Evolutionary conservation across 1,140 invertebrate species (phyloP).

Genomic region (Acromyrmex heyeri): DNA sequence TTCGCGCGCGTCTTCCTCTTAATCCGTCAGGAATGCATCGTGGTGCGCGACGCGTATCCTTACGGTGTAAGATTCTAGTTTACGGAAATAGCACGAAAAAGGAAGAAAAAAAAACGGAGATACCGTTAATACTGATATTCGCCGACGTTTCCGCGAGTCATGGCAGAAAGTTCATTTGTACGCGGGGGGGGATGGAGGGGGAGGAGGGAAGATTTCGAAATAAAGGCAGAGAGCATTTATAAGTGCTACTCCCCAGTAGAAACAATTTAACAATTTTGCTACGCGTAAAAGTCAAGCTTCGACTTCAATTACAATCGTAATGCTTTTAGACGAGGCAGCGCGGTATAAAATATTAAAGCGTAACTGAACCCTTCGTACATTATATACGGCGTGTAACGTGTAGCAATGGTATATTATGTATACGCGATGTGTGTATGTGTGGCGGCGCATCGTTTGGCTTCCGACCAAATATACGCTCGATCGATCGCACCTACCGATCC

Average conservation of each 20-base stretch:
- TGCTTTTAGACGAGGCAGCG: slow-evolving; percentile 34
- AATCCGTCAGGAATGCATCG: neutral
- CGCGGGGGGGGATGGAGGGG: too few species aligned
- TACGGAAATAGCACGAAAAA: neutral
- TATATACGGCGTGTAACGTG: slow-evolving; percentile 40
- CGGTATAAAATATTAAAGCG: slow-evolving; percentile 48
- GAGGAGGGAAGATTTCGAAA: neutral
- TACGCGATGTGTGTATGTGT: slow-evolving; percentile 35
- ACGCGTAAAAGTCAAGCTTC: neutral
- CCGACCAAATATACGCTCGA: slow-evolving; percentile 64
- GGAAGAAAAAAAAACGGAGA: neutral
- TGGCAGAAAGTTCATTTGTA: neutral
- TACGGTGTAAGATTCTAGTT: neutral
- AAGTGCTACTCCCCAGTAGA: too few species aligned
- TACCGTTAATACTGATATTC: too few species aligned
- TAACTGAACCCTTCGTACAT: slow-evolving; percentile 45
- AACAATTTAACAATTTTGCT: slow-evolving; percentile 6
- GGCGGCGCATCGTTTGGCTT: slow-evolving; percentile 63
- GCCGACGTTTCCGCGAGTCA: neutral
- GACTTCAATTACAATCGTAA: slow-evolving; percentile 31
- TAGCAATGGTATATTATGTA: slow-evolving; percentile 56
- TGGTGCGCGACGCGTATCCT: neutral
- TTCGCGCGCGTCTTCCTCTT: slow-evolving; percentile 24
- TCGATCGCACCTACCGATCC: slow-evolving; percentile 64
- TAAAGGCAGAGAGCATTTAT: neutral